Evolutionary conservation across 1,140 invertebrate species (phyloP), one percentile per base, ranked within the genome.

Genomic region (Pseudomyrmex sp.): DNA sequence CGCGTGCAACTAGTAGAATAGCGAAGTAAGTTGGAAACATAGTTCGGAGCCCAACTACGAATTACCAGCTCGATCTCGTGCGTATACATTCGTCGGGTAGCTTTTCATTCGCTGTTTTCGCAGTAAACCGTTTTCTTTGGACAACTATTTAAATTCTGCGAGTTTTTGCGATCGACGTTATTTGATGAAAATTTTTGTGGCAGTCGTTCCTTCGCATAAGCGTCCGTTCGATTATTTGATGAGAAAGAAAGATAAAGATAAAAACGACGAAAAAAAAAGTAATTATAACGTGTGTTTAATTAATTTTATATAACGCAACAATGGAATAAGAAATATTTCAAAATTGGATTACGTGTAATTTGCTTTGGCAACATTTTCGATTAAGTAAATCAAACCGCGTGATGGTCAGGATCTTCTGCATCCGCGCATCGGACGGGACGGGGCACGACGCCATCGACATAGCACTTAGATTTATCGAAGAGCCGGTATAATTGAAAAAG

Each of bases 11-110:
- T 85, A 85, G 80, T 86, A 86, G 85, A 74, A 59, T 75, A 50
- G 85, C 35, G 69, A 75, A 86, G 76, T 73, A 86, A 87, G 86
- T 87, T 87, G 66, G 18, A 65, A 82, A 86, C 85, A 61, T 70
- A 73, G 79, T 87, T 87, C 75, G 18, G 52, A 69, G 15, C 72
- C 82, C 85, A 58, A 77, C 85, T 82, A 74, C 66, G 66, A 87
- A 86, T 87, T 87, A 86, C 80, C 54, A 87, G 66, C 80, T 59
- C 56, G 85, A 87, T 83, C 66, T 75, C 54, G 44, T 83, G 70
- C 75, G 66, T 86, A 35, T 35, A 83, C 46, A 26, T 68, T 46
- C 3, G 58, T 48, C 26, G 10, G 72, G 9, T 72, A 70, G 9
- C 48, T 82, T 61, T 23, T 18, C 75, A 82, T 84, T 72, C 62